Evolutionary conservation across 2,113 vertebrate species (phyloP), one percentile per base, ranked within the genome.

Genomic region (Gallinago jamesoni): DNA sequence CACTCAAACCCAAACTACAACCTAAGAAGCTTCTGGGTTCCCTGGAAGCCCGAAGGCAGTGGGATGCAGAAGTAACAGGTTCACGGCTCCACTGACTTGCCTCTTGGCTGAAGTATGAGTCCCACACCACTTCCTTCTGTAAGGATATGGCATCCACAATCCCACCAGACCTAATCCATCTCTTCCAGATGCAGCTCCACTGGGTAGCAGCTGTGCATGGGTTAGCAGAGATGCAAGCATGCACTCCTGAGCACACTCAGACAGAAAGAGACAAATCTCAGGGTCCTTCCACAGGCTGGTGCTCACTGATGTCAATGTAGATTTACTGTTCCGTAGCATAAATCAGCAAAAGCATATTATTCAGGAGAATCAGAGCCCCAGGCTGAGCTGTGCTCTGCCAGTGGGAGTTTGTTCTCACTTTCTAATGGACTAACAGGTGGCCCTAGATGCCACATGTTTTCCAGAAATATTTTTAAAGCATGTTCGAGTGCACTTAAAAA

Each of bases 371-470:
- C 21, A 48, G 69, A 69, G 84, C 50, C 90, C 50, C 21, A 62
- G 45, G 69, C 53, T 78, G 86, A 75, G 90, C 77, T 79, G 31
- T 47, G 57, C 50, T 72, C 37, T 85, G 57, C 62, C 84, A 77
- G 33, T 41, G 66, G 72, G 67, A 82, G 50, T 39, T 73, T 78
- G 45, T 83, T 88, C 81, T 79, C 84, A 80, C 91, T 94, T 93
- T 93, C 67, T 90, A 94, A 90, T 77, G 63, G 45, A 84, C 87
- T 74, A 94, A 90, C 94, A 92, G 90, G 92, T 94, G 94, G 77
- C 59, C 52, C 55, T 79, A 59, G 9, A 85, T n/a, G 78, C 41
- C 91, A 89, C 75, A 53, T 30, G 47, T 82, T 84, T 82, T 76
- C 77, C 85, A 83, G 55, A 94, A 94, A 78, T 84, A 91, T 64